These are phyloP conservation scores for Andrena chrysosceles DNA, from an alignment of 2,888 invertebrate species.

Conservation along the genomic window DNA sequence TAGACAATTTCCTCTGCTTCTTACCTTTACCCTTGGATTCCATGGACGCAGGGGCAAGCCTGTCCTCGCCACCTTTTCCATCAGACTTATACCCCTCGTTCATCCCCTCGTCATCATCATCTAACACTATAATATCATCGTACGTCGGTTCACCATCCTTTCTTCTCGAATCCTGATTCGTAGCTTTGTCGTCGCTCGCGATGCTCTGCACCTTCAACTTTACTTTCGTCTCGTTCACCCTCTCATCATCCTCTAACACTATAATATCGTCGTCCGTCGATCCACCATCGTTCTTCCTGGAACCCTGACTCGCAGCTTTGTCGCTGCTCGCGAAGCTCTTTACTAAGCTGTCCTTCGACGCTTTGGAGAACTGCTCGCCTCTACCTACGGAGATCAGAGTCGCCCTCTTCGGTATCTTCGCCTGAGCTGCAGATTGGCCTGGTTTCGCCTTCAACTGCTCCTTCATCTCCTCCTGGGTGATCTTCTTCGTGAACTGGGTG, in stretches of 20 bases:
- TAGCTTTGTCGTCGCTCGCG: neutral
- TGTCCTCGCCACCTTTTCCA: neutral
- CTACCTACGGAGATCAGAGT: slow-evolving; percentile 78
- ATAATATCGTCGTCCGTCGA: neutral
- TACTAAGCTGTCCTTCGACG: slow-evolving; percentile 67
- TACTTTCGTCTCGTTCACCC: slow-evolving; percentile 78
- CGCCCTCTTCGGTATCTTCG: slow-evolving; percentile 77
- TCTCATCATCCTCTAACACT: neutral
- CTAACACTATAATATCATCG: neutral
- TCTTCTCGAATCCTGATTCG: slow-evolving; percentile 1
- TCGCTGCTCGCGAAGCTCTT: slow-evolving; percentile 53
- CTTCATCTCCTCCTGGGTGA: slow-evolving; percentile 81
- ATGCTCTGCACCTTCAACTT: slow-evolving; percentile 72
- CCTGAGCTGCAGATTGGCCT: slow-evolving; percentile 24
- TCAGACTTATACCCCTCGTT: neutral
- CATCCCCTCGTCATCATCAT: neutral
- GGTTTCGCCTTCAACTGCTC: slow-evolving; percentile 74
- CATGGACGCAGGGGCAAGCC: neutral
- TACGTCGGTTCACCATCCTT: neutral
- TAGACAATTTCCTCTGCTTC: neutral
- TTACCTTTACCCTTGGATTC: neutral
- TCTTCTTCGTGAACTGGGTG: slow-evolving; percentile 85
- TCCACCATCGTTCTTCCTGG: neutral
- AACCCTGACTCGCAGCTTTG: neutral
- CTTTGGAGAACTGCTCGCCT: slow-evolving; percentile 76